Evolutionary conservation across 2,113 vertebrate species (phyloP).

Genomic region (Ophiodon elongatus): DNA sequence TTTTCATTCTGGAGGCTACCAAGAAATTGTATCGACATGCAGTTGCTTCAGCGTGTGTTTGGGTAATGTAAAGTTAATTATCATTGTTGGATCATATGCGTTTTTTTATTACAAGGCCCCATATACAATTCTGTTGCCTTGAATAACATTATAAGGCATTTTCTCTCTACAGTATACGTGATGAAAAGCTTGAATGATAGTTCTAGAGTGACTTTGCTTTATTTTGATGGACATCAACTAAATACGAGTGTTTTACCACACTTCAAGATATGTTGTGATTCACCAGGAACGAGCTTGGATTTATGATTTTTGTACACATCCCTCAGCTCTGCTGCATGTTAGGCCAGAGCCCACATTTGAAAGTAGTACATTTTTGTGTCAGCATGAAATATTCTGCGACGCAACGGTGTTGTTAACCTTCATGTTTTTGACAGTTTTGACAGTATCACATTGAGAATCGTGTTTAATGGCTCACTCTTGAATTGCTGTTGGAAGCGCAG

Average conservation of each 20-base stretch:
- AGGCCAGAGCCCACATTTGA: neutral
- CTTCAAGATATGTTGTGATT: neutral
- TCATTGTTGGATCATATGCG: neutral
- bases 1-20: neutral
- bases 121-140: neutral
- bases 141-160: neutral
- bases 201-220: neutral
- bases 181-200: neutral
- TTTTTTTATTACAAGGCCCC: neutral
- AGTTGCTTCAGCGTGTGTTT: neutral
- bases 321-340: neutral
- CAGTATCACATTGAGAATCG: constrained; percentile 27
- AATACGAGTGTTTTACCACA: neutral
- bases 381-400: neutral
- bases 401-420: constrained; percentile 6
- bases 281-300: neutral
- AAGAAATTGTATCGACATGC: neutral
- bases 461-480: constrained; percentile 27
- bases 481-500: constrained; percentile 12
- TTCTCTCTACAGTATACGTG: neutral
- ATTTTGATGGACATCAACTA: neutral
- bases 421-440: constrained; percentile 46
- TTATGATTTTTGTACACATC: neutral
- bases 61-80: neutral
- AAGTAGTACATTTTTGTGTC: neutral